Evolutionary conservation across 2,797 vertebrate species (phyloP), one percentile per base, ranked within the genome.

Genomic region (Sebastes hubbsi): DNA sequence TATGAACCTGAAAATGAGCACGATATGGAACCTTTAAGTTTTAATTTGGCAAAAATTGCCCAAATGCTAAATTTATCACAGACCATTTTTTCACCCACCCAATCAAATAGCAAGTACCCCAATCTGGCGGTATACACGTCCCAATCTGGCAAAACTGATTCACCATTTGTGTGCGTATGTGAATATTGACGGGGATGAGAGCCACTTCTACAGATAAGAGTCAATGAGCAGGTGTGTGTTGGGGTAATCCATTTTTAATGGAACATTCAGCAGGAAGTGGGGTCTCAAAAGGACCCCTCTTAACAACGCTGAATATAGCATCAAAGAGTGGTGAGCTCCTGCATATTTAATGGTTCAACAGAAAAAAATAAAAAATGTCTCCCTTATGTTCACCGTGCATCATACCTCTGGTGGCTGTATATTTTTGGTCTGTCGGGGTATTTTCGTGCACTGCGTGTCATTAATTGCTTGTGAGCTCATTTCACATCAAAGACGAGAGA

Each of bases 181-280:
- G 46, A 64, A 49, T 84, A 82, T 63, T 87, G 80, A 86, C 49
- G 8, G 2, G 54, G 59, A 32, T 56, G n/a, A 72, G 34, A 74
- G 68, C 9, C 34, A 87, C 64, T 62, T 68, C 71, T 29, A 74
- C n/a, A 2, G 18, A 30, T 82, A 66, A 61, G 30, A 80, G 73
- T 78, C 72, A 64, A 88, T 86, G 81, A 87, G 80, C 74, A 75
- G 84, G 78, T 83, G 72, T 78, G 74, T 79, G 54, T 65, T 67
- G n/a, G 66, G 52, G 55, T 89, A 81, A 91, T 94, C 77, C 74
- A 84, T 90, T 76, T 92, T 92, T 91, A 91, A 92, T 88, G 84
- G 70, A 67, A 79, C 77, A 73, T 85, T 89, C 80, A 86, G 88
- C 81, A 89, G 91, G 86, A 88, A 87, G 87, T 72, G 67, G 32